Evolutionary conservation across 2,888 invertebrate genomes (phyloP).

Genomic region (Drosophila affinis): DNA sequence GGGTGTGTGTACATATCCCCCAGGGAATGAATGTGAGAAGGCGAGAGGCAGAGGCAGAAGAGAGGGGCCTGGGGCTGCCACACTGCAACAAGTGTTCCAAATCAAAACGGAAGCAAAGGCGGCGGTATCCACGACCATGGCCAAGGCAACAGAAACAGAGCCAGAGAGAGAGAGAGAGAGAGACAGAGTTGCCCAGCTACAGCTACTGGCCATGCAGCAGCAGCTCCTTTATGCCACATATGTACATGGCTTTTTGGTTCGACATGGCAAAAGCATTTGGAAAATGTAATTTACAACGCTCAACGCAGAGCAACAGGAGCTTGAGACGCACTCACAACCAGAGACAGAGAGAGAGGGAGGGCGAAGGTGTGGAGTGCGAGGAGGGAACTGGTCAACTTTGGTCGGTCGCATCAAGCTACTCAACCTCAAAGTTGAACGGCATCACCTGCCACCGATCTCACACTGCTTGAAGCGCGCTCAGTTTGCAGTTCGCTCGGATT

Average conservation of each 20-base stretch:
- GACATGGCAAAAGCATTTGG: constrained; percentile 80
- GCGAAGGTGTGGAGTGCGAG: constrained; percentile 1
- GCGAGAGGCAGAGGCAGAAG: constrained; percentile 28
- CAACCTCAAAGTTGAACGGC: constrained; percentile 53
- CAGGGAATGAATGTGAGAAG: constrained; percentile 65
- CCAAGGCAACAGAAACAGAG: constrained; percentile 1
- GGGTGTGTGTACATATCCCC: constrained; percentile 64
- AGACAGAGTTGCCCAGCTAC: constrained; percentile 2
- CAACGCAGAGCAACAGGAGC: constrained; percentile 29
- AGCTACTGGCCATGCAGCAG: constrained; percentile 7
- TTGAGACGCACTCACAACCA: constrained; percentile 44
- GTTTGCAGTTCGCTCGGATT: constrained; percentile 23
- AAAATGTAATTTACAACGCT: constrained; percentile 82
- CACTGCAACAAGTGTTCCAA: constrained; percentile 69
- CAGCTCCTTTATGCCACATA: constrained; percentile 66
- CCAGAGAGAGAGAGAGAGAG: neutral
- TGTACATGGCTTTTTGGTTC: constrained; percentile 76
- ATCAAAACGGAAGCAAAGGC: constrained; percentile 59
- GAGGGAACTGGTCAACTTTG: constrained; percentile 42
- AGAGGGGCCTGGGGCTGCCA: constrained; percentile 14
- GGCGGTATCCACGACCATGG: constrained; percentile 7
- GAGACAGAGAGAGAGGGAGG: constrained; percentile 26
- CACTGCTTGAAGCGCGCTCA: constrained; percentile 31
- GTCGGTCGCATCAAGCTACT: constrained; percentile 53
- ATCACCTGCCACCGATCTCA: constrained; percentile 76